A percentile compares a stretch with the other conserved stretches of the same genome.
Conservation (phyloP, 2,113 vertebrate species). For the Poicephalus gulielmi region DNA sequence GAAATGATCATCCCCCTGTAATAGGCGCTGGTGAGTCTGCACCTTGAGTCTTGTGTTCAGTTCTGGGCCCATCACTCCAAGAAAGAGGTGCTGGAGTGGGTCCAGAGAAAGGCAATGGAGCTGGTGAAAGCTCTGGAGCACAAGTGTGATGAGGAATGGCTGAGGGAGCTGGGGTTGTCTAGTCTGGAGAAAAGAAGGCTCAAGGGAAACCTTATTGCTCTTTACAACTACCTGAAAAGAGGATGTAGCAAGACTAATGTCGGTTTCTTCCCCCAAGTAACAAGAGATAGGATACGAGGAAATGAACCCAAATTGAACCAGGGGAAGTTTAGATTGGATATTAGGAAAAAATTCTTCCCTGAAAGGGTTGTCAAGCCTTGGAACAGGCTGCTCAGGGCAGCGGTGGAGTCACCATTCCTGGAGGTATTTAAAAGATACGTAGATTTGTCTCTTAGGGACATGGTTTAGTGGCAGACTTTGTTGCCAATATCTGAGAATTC, state of each 20-base stretch:
- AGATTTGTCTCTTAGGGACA: background rate
- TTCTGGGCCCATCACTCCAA: background rate
- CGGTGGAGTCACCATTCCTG: background rate
- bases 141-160: background rate
- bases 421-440: background rate
- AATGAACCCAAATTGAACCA: background rate
- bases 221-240: background rate
- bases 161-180: background rate
- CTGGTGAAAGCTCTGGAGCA: background rate
- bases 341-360: background rate
- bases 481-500: background rate
- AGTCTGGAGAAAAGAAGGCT: background rate
- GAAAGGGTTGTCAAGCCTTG: background rate
- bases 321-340: background rate
- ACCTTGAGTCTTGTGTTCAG: background rate
- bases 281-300: background rate
- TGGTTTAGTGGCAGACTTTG: background rate
- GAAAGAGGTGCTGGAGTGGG: background rate
- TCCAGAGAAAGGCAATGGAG: background rate
- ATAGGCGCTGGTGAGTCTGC: fast-evolving
- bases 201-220: fast-evolving
- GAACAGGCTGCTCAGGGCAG: background rate
- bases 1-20: too few relatives aligned
- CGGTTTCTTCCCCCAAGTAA: fast-evolving
- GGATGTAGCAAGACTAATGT: background rate